Evolutionary conservation across 2,797 vertebrate genomes (phyloP).

Genomic region (Myotis pilosus): DNA sequence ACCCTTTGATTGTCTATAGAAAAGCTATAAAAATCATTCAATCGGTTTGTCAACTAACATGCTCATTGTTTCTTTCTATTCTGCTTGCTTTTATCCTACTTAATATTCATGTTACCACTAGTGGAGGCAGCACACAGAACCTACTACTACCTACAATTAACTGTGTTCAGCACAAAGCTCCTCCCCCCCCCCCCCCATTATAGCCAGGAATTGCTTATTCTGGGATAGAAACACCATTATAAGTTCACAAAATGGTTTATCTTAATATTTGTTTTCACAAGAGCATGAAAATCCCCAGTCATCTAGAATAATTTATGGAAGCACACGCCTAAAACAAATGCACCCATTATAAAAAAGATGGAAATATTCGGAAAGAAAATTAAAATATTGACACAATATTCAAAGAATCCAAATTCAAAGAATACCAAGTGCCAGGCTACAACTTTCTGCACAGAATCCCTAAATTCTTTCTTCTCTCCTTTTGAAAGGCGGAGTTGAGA

Average conservation of each 20-base stretch:
- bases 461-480: not conserved
- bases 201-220: not conserved
- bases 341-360: not conserved
- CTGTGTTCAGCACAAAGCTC: not conserved
- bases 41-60: not conserved
- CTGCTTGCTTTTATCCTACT: not conserved
- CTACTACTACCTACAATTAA: not conserved
- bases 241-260: not conserved
- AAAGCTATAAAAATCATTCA: slow-evolving; percentile 34
- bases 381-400: not conserved
- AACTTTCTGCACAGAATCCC: not conserved
- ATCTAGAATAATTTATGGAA: not conserved
- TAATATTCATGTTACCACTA: not conserved
- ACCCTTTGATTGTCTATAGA: not conserved
- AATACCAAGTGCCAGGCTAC: not conserved
- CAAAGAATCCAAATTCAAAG: slow-evolving; percentile 21
- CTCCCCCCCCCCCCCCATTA: not conserved
- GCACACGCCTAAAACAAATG: not conserved
- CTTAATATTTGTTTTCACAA: not conserved
- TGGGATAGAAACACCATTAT: not conserved
- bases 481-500: not conserved
- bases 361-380: slow-evolving; percentile 1
- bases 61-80: not conserved
- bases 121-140: not conserved
- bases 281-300: not conserved